These are phyloP conservation scores for Samia ricini DNA, from an alignment of 1,140 invertebrate genomes.

Conservation along the genomic window DNA sequence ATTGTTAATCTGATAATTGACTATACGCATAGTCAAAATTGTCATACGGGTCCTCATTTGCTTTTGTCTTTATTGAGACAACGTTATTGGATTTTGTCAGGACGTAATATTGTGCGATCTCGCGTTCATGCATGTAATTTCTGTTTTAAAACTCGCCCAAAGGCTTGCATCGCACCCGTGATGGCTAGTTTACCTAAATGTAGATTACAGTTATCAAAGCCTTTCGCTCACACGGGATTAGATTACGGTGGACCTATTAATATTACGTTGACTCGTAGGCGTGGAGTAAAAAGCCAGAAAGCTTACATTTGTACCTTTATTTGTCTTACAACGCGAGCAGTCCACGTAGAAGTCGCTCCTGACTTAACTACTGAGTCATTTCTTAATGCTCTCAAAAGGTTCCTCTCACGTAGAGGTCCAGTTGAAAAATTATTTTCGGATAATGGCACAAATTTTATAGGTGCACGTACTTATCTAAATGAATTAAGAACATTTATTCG, in stretches of 20 bases:
- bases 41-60: conserved; percentile 37
- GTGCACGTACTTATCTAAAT: too few relatives aligned
- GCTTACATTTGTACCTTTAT: conserved; percentile 54
- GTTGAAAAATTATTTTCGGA: too few relatives aligned
- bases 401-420: too few relatives aligned
- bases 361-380: too few relatives aligned
- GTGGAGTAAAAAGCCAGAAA: conserved; percentile 41
- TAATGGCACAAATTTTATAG: too few relatives aligned
- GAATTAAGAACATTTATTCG: too few relatives aligned
- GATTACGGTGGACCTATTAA: conserved; percentile 58
- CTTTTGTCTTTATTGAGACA: conserved; percentile 32
- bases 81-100: conserved; percentile 40
- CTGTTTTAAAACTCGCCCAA: conserved; percentile 21
- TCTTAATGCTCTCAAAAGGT: too few relatives aligned
- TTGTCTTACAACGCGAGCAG: conserved; percentile 24
- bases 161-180: conserved; percentile 14
- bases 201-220: conserved; percentile 20
- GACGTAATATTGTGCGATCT: conserved; percentile 10
- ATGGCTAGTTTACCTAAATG: conserved; percentile 35
- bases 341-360: too few relatives aligned
- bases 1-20: too few relatives aligned
- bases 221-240: conserved; percentile 45
- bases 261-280: conserved; percentile 24
- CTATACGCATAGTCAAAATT: too few relatives aligned
- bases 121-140: neutral